Base-by-base conservation (phyloP, 2,797 vertebrate species). In the Periophthalmus magnuspinnatus region DNA sequence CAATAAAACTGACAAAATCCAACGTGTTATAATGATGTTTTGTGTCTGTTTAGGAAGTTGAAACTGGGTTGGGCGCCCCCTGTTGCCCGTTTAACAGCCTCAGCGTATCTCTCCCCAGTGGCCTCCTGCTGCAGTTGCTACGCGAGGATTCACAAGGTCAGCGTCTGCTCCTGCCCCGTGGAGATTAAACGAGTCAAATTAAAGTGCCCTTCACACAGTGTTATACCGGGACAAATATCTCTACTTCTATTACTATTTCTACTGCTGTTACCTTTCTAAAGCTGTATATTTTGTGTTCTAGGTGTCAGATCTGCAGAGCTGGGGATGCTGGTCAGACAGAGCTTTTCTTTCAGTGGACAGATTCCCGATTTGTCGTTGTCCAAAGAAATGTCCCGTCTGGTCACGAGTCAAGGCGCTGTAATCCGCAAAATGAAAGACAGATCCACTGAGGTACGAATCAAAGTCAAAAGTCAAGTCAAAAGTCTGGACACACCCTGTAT, bases 331-430 rank as follows among this genome's bases (percentile, higher is more conserved):
- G 87, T 97, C 78, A 94, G 93, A 63, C 97, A 96, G 87, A 93
- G 89, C 78, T 95, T 95, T 80, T 94, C 94, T 9, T 82, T 76
- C 0, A 82, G 91, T 6, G 36, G 78, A 0, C 65, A 65, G 41
- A 67, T 77, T 68, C 84, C 55, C 47, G 81, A 87, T 55, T 16
- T 65, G 1, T 64, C 66, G 10, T 80, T 90, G 69, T 75, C 79
- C 1, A 77, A 81, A 68, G 97, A 99, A 74, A 69, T 85, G 14
- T 96, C 94, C 1, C 95, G 96, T 71, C 85, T 93, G 41, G 86
- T 96, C 82, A 98, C 94, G 71, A 79, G 82, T 56, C 91, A 94
- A 78, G 97, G 97, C 74, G 90, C 94, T 3, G 95, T 99, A 64
- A 76, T 99, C 78, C 95, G 94, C 70, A 81, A 89, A 80, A 91